These are phyloP conservation scores for Silurus lanzhouensis DNA, from an alignment of 2,797 vertebrate genomes.

Conservation along the genomic window DNA sequence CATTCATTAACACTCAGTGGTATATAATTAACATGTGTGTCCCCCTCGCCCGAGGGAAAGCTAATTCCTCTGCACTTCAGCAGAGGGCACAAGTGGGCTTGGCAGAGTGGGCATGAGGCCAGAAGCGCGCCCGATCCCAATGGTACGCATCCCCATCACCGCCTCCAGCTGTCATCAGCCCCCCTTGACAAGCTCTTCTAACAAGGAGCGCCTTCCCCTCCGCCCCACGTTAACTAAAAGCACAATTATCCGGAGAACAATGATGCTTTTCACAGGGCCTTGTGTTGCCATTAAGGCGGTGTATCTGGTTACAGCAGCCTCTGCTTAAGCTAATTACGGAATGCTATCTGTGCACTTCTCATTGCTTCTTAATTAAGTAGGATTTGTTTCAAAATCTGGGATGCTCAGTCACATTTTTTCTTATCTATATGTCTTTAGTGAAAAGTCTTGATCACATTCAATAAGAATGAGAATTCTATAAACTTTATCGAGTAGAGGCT, in stretches of 20 bases:
- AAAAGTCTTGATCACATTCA: not conserved
- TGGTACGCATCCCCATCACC: conserved; percentile 62
- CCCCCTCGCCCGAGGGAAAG: conserved; percentile 77
- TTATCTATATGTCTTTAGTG: not conserved
- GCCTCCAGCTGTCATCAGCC: conserved; percentile 78
- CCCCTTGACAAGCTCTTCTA: conserved; percentile 75
- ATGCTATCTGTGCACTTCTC: conserved; percentile 79
- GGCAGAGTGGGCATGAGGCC: conserved; percentile 78
- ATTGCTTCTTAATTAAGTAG: conserved; percentile 82
- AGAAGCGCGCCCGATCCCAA: conserved; percentile 73
- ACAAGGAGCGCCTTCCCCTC: conserved; percentile 79
- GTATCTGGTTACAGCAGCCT: conserved; percentile 81
- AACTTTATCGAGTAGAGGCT: not conserved
- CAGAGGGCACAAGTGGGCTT: conserved; percentile 82
- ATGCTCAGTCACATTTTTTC: conserved; percentile 57
- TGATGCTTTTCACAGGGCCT: conserved; percentile 82
- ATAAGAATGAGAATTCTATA: not conserved
- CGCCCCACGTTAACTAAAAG: conserved; percentile 81
- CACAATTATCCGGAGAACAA: conserved; percentile 87
- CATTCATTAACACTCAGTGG: conserved; percentile 81
- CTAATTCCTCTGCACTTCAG: conserved; percentile 80
- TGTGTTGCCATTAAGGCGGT: conserved; percentile 83
- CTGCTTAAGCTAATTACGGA: conserved; percentile 82
- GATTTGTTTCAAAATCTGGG: conserved; percentile 74
- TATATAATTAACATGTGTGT: conserved; percentile 81